A percentile compares a stretch with the other conserved stretches of the same genome.
These are phyloP conservation scores for Plectropomus leopardus DNA, from an alignment of 2,113 vertebrate genomes.

Conservation along the genomic window DNA sequence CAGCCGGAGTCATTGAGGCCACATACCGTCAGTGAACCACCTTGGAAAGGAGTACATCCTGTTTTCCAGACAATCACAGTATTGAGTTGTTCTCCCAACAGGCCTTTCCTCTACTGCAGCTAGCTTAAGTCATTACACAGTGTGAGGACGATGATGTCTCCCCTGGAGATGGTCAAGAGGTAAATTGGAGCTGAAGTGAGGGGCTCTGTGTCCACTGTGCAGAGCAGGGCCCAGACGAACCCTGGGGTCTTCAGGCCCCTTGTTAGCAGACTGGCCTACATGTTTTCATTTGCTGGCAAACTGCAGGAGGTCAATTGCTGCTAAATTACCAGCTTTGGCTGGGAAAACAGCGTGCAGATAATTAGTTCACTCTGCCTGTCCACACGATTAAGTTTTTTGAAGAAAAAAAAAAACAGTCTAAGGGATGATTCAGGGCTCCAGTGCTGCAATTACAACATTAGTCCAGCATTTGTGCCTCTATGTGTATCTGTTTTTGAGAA, in stretches of 20 bases:
- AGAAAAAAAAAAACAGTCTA: constrained; percentile 66
- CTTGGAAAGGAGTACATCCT: constrained; percentile 40
- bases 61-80: constrained; percentile 62
- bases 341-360: constrained; percentile 81
- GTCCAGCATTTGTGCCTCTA: constrained; percentile 52
- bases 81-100: constrained; percentile 60
- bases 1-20: constrained; percentile 41
- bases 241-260: constrained; percentile 73
- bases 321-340: constrained; percentile 83
- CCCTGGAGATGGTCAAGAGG: constrained; percentile 72
- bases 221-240: constrained; percentile 56
- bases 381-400: constrained; percentile 81
- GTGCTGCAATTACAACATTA: constrained; percentile 76
- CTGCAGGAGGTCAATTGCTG: constrained; percentile 85
- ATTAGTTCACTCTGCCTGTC: constrained; percentile 83
- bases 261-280: constrained; percentile 77
- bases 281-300: constrained; percentile 82
- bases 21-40: constrained; percentile 41
- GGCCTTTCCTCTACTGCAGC: constrained; percentile 52
- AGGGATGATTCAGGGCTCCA: constrained; percentile 72
- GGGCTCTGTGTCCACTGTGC: constrained; percentile 69
- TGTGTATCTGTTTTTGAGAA: constrained; percentile 41
- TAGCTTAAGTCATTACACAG: constrained; percentile 71
- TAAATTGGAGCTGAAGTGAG: constrained; percentile 80
- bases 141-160: constrained; percentile 63